These are phyloP conservation scores for Camelus bactrianus DNA, from an alignment of 2,113 vertebrate genomes.

Conservation along the genomic window DNA sequence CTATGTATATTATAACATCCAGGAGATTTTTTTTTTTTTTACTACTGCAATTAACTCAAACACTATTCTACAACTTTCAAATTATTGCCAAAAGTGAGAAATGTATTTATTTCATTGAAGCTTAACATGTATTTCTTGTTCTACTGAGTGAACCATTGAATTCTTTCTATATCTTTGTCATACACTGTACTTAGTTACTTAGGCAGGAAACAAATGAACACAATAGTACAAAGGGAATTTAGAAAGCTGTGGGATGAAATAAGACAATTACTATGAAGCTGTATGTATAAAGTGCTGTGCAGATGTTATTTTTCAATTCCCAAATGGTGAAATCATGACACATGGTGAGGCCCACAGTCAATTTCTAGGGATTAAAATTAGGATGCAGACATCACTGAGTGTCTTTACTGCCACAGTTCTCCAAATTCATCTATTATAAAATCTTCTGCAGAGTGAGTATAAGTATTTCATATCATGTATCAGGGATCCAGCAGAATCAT, in stretches of 20 bases:
- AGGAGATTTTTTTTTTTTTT: neutral
- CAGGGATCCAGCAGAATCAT: neutral
- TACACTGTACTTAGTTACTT: neutral
- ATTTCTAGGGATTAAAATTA: neutral
- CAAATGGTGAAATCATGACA: neutral
- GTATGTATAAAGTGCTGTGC: neutral
- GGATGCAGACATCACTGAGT: fast-evolving
- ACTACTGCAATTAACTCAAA: neutral
- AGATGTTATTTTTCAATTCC: neutral
- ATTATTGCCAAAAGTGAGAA: neutral
- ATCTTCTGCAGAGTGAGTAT: neutral
- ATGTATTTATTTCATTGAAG: neutral
- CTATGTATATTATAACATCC: neutral
- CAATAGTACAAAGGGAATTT: neutral
- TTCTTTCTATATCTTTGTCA: neutral
- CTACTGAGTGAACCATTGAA: neutral
- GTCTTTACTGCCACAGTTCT: fast-evolving
- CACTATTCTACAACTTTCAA: neutral
- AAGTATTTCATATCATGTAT: neutral
- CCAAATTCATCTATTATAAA: neutral
- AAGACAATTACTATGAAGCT: neutral
- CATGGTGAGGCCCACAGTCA: fast-evolving
- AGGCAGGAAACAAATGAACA: neutral
- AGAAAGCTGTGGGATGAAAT: neutral
- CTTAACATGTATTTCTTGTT: neutral